Evolutionary conservation across 2,888 invertebrate species (phyloP).

Genomic region (Polyommatus icarus): DNA sequence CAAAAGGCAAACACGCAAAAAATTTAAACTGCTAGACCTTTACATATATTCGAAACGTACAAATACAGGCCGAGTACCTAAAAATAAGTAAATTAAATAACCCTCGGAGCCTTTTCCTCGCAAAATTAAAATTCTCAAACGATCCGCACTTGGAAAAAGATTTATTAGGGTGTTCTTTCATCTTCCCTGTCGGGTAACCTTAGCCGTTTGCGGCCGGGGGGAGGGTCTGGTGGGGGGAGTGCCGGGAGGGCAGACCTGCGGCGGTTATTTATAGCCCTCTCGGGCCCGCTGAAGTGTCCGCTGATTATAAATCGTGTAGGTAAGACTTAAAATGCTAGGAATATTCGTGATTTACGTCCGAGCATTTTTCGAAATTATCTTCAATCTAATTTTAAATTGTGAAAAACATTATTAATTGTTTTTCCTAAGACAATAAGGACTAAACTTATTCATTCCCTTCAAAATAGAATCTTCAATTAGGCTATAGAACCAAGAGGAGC

Average conservation of each 20-base stretch:
- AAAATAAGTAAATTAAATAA: conserved; percentile 43
- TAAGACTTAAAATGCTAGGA: conserved; percentile 50
- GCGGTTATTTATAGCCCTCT: conserved; percentile 77
- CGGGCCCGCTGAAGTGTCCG: conserved; percentile 74
- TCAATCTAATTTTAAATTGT: neutral
- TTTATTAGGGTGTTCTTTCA: conserved; percentile 77
- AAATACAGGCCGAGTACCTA: conserved; percentile 35
- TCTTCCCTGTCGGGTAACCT: conserved; percentile 73
- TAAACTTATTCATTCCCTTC: too few species aligned
- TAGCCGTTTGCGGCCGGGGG: conserved; percentile 68
- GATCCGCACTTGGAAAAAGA: conserved; percentile 77
- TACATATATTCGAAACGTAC: conserved; percentile 25
- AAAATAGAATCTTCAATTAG: too few species aligned
- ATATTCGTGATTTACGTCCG: conserved; percentile 30
- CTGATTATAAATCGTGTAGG: conserved; percentile 77
- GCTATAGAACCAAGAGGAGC: too few species aligned
- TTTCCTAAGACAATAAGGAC: too few species aligned
- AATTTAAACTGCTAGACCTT: conserved; percentile 9
- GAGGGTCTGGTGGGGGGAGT: conserved; percentile 47
- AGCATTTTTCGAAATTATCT: conserved; percentile 33
- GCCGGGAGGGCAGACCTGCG: conserved; percentile 53
- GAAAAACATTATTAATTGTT: neutral
- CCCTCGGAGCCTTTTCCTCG: conserved; percentile 51
- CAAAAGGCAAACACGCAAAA: conserved; percentile 6
- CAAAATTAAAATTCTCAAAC: conserved; percentile 78